Evolutionary conservation across 1,140 invertebrate genomes (phyloP), one percentile per base, ranked within the genome.

Genomic region (Drosophila yakuba): DNA sequence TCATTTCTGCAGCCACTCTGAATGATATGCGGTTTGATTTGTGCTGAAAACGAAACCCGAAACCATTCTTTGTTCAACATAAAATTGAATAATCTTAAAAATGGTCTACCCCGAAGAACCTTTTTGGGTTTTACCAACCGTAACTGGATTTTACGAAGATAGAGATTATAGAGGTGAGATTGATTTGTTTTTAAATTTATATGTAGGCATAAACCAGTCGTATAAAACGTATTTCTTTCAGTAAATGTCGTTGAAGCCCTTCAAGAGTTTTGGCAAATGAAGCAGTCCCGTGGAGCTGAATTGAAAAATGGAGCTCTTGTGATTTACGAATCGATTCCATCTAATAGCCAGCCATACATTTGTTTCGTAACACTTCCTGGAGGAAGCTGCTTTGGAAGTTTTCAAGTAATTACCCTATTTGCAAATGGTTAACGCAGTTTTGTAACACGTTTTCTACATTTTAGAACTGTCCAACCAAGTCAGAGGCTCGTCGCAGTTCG

Each of bases 231-330:
- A 38, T 45, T 10, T 35, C 14, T 82, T 92, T 69, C 93, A 96
- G 97, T 98, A 67, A 98, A 99, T 93, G 97, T 98, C 11, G 97
- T 98, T 28, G 97, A 98, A 93, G 97, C 97, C 10, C 93, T 99
- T 28, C 97, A 98, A 93, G 97, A 98, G 93, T 99, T 99, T 93
- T 99, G 98, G 98, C 97, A 98, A 93, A 97, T 98, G 97, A 98
- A 99, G 93, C 96, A 97, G 84, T 95, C 96, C 35, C 93, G 97
- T 74, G 95, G 97, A n/a, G 96, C 96, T 6, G 97, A 98, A 84
- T 93, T 98, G 35, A 95, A 97, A 82, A 98, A 97, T 89, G 97
- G 97, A 25, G 97, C 97, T 4, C 94, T 98, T 69, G 97, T 99
- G 60, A 98, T 98, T 86, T 99, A 98, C 92, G 97, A 98, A 93